A percentile compares a stretch with the other conserved stretches of the same genome.
phyloP scores from a whole-genome alignment of 2,888 invertebrate species.

The Drosophila affinis region DNA sequence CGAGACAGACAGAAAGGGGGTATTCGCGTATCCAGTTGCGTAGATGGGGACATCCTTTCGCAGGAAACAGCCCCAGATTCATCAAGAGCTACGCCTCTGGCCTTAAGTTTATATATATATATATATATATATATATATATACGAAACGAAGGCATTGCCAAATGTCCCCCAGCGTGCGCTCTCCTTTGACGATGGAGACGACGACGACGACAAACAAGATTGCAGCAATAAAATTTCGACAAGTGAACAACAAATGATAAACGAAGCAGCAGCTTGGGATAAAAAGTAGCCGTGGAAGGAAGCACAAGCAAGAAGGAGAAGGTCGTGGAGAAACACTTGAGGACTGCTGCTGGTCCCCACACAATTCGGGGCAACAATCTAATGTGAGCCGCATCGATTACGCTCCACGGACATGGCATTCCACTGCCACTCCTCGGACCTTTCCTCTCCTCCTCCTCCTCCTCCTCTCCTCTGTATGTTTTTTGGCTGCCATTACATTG shows the following conservation, averaged over 20 bases:
- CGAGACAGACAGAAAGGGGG: not conserved
- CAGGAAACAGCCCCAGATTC: not conserved
- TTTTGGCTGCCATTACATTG: conserved; percentile 61
- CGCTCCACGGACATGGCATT: conserved; percentile 42
- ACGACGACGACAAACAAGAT: conserved; percentile 77
- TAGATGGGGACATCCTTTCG: not conserved
- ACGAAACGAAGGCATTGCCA: conserved; percentile 39
- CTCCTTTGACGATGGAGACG: conserved; percentile 56
- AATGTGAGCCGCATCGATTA: conserved; percentile 77
- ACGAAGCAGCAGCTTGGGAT: conserved; percentile 73
- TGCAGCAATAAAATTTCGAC: conserved; percentile 80
- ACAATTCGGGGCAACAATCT: conserved; percentile 41
- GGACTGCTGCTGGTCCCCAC: conserved; percentile 50
- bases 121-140: conserved; percentile 6
- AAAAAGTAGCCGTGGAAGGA: conserved; percentile 52
- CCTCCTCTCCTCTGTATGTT: conserved; percentile 6
- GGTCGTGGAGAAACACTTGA: conserved; percentile 55
- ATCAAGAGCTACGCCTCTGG: not conserved
- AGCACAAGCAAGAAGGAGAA: conserved; percentile 4
- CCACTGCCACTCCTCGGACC: conserved; percentile 16
- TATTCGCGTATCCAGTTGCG: conserved; percentile 23
- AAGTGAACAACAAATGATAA: conserved; percentile 81
- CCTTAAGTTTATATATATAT: not conserved
- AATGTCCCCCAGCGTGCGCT: conserved; percentile 48
- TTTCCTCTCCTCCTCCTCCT: no score